phyloP scores from a whole-genome alignment of 2,113 vertebrate species.

The Catharus fuscescens region DNA sequence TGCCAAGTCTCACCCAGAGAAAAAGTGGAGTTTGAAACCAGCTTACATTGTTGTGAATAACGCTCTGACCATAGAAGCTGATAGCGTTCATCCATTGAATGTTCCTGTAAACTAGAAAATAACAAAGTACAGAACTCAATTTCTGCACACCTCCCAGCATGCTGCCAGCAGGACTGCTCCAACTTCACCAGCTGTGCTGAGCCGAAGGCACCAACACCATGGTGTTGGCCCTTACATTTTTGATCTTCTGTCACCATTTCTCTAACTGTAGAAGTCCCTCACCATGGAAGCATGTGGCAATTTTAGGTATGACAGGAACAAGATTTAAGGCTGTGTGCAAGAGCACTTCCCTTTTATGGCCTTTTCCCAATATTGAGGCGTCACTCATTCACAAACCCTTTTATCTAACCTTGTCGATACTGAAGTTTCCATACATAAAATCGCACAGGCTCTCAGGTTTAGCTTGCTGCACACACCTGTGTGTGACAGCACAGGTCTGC shows the following conservation, averaged over 20 bases:
- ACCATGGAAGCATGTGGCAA: rapidly evolving
- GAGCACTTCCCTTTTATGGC: neutral
- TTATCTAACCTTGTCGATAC: neutral
- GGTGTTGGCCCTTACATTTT: neutral
- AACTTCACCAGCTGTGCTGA: rapidly evolving
- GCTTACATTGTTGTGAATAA: neutral
- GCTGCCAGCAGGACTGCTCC: rapidly evolving
- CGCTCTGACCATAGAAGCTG: neutral
- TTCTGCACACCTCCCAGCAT: rapidly evolving
- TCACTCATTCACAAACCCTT: neutral
- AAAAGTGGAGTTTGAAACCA: neutral
- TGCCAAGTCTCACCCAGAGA: neutral
- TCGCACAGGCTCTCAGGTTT: neutral
- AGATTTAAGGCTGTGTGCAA: neutral
- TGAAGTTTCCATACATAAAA: neutral
- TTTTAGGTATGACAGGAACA: neutral
- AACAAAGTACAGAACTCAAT: rapidly evolving
- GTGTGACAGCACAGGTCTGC: neutral
- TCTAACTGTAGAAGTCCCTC: neutral
- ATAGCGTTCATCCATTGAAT: neutral
- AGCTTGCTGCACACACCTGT: rapidly evolving
- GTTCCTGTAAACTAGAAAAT: neutral
- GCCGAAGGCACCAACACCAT: rapidly evolving
- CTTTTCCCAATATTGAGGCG: neutral
- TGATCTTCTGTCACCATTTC: neutral